These are phyloP conservation scores for Scaptomyza pallida DNA, from an alignment of 1,140 invertebrate genomes.

Conservation along the genomic window DNA sequence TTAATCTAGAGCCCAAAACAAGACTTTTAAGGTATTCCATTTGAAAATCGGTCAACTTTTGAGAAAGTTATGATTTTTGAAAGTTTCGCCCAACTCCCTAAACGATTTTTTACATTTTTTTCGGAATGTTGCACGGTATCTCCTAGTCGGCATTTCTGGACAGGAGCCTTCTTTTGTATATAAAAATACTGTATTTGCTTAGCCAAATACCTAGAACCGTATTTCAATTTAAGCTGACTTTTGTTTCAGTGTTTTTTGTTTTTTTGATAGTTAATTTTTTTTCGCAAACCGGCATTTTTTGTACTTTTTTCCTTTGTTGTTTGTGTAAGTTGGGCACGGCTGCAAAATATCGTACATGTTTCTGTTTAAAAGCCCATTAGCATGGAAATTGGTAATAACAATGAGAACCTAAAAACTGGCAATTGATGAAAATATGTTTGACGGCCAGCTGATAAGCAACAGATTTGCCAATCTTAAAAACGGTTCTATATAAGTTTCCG, in stretches of 20 bases:
- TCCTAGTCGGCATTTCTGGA: no score
- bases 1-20: no score
- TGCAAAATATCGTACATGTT: conserved; percentile 55
- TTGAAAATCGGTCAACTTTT: no score
- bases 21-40: no score
- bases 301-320: conserved; percentile 31
- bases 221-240: conserved; percentile 36
- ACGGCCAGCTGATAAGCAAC: conserved; percentile 48
- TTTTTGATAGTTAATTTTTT: conserved; percentile 11
- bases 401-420: conserved; percentile 38
- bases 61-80: no score
- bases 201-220: conserved; percentile 53
- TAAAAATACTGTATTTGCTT: conserved; percentile 36
- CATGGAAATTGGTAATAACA: conserved; percentile 36
- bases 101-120: no score
- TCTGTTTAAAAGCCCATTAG: conserved; percentile 31
- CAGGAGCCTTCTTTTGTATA: neutral
- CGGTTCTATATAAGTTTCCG: conserved; percentile 44
- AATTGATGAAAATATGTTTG: conserved; percentile 53
- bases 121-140: no score
- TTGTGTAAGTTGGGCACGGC: conserved; percentile 54
- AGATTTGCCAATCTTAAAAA: conserved; percentile 33
- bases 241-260: conserved; percentile 3
- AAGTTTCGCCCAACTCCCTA: no score
- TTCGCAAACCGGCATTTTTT: conserved; percentile 22